Evolutionary conservation across 2,888 invertebrate species (phyloP).

Genomic region (Julus scanicus): DNA sequence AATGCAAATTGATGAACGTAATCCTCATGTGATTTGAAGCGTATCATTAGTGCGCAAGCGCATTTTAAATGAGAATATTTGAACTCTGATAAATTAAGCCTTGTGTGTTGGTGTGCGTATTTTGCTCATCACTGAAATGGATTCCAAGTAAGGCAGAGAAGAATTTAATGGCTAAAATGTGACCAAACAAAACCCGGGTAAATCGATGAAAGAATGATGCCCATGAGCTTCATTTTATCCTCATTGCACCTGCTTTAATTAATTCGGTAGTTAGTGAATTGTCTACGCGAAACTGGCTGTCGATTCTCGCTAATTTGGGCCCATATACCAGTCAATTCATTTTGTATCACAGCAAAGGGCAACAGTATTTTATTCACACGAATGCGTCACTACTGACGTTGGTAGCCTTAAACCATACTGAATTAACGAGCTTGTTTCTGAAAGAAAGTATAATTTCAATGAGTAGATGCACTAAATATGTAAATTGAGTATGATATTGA

Average conservation of each 20-base stretch:
- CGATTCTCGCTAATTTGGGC: neutral
- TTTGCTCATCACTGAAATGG: neutral
- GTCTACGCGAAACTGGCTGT: neutral
- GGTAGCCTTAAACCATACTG: neutral
- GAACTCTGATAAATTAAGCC: neutral
- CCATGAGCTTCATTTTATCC: slow-evolving; percentile 11
- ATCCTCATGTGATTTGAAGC: neutral
- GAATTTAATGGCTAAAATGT: neutral
- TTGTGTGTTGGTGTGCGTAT: neutral
- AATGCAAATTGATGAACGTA: slow-evolving; percentile 39
- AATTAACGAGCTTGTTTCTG: neutral
- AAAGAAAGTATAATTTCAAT: neutral
- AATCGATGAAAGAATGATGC: slow-evolving; percentile 27
- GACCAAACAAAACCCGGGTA: neutral
- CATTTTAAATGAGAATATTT: neutral
- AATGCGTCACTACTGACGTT: neutral
- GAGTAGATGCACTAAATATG: neutral
- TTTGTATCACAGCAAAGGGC: neutral
- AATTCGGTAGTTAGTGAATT: slow-evolving; percentile 14
- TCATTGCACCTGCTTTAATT: slow-evolving; percentile 36
- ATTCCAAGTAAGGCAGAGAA: neutral
- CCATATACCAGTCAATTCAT: neutral
- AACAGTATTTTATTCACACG: neutral
- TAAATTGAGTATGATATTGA: neutral
- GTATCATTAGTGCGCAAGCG: neutral